Conservation (phyloP, 2,888 invertebrate genomes). For the Xiphydria camelus region DNA sequence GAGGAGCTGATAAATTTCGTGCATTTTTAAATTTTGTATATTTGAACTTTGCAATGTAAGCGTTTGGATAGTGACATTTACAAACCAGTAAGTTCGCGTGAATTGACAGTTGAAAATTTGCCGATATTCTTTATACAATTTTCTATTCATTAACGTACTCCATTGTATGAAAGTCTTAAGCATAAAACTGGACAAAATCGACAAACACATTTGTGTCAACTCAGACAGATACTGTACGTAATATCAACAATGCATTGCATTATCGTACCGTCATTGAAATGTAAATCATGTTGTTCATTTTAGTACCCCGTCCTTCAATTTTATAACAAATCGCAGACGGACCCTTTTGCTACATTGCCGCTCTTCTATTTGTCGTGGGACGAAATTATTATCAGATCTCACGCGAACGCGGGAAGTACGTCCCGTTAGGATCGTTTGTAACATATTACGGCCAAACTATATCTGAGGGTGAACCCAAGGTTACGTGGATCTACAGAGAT, state of each 20-base stretch:
- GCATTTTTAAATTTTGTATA: too few species aligned
- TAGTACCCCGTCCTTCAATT: conserved; percentile 2
- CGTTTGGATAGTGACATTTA: too few species aligned
- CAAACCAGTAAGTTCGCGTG: too few species aligned
- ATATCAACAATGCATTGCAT: conserved; percentile 7
- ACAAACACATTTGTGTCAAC: too few species aligned
- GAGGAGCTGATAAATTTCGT: too few species aligned
- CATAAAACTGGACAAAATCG: too few species aligned
- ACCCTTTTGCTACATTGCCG: conserved; percentile 43
- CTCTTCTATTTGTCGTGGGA: conserved; percentile 13
- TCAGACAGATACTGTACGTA: too few species aligned
- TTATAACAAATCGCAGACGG: conserved; percentile 27
- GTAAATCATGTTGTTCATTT: not conserved
- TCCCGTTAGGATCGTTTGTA: not conserved
- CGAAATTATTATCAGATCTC: not conserved
- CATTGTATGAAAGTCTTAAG: too few species aligned
- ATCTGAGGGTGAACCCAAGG: not conserved
- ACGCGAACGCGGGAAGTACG: not conserved
- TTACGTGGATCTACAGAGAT: too few species aligned
- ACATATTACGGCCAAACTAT: not conserved
- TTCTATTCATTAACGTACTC: conserved; percentile 12
- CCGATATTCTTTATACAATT: conserved; percentile 13
- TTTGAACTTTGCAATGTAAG: too few species aligned
- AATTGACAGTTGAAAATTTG: conserved; percentile 12
- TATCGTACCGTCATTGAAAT: conserved; percentile 8